A percentile compares a stretch with the other conserved stretches of the same genome.
Conservation (phyloP, 2,113 vertebrate genomes). For the Rhodinocichla rosea region DNA sequence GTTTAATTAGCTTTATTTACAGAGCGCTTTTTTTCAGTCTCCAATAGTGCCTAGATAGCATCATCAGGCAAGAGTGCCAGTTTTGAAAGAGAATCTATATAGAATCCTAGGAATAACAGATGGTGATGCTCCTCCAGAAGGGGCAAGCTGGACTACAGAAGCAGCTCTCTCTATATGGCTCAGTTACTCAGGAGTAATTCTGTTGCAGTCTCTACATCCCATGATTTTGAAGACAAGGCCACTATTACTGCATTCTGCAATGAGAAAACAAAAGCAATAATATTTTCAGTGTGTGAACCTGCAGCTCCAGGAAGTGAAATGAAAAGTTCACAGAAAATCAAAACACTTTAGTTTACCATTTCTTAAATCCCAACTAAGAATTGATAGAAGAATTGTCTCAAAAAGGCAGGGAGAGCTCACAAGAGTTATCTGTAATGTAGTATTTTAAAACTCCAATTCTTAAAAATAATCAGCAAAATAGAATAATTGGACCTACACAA, state of each 20-base stretch:
- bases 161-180: constrained; percentile 74
- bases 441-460: not conserved
- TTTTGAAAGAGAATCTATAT: constrained; percentile 86
- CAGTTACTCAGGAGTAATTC: constrained; percentile 98
- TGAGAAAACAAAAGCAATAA: constrained; percentile 45
- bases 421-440: not conserved
- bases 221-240: constrained; percentile 98
- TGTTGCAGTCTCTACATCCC: constrained; percentile 98
- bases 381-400: not conserved
- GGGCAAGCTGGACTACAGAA: constrained; percentile 75
- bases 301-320: not conserved
- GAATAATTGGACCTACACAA: not conserved
- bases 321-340: not conserved
- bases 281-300: not conserved
- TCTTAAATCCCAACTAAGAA: not conserved
- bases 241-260: constrained; percentile 98
- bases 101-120: constrained; percentile 87
- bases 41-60: constrained; percentile 80
- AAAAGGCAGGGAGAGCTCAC: not conserved
- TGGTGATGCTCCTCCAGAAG: constrained; percentile 79
- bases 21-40: constrained; percentile 88
- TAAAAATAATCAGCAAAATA: not conserved
- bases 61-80: constrained; percentile 81
- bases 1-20: constrained; percentile 98
- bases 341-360: not conserved